Percentiles rank a stretch among this genome's conserved stretches.
phyloP scores from a whole-genome alignment of 2,797 vertebrate species.

The Macrochelys suwanniensis region DNA sequence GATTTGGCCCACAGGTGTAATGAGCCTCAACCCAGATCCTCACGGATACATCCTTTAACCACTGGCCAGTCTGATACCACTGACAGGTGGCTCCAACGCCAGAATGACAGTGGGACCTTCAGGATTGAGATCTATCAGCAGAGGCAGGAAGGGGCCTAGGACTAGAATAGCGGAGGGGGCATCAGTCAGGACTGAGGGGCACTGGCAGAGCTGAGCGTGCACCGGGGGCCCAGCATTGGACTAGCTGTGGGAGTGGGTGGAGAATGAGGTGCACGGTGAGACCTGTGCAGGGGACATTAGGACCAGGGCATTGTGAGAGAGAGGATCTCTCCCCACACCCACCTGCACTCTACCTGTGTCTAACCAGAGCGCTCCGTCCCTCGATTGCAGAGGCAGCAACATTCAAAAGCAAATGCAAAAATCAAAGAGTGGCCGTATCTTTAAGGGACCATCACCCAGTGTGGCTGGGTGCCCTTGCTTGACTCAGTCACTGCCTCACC shows the following conservation, averaged over 20 bases:
- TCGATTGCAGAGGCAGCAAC: background rate
- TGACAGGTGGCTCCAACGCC: background rate
- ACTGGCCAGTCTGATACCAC: background rate
- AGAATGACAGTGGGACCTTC: background rate
- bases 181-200: too few species aligned
- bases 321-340: background rate
- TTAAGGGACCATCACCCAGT: background rate
- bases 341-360: background rate
- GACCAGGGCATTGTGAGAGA: background rate
- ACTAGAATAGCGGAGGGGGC: background rate
- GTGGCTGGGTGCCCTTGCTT: background rate
- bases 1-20: background rate
- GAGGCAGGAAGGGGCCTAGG: background rate
- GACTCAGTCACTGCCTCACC: conserved; percentile 70
- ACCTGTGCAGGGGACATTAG: background rate
- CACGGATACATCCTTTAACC: background rate
- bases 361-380: background rate
- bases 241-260: background rate
- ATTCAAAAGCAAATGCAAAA: background rate
- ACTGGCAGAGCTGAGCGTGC: background rate
- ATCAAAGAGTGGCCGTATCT: background rate
- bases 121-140: background rate
- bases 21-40: background rate
- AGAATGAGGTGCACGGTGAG: background rate
- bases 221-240: background rate